phyloP scores from a whole-genome alignment of 2,113 vertebrate species.

The Lampris incognitus region DNA sequence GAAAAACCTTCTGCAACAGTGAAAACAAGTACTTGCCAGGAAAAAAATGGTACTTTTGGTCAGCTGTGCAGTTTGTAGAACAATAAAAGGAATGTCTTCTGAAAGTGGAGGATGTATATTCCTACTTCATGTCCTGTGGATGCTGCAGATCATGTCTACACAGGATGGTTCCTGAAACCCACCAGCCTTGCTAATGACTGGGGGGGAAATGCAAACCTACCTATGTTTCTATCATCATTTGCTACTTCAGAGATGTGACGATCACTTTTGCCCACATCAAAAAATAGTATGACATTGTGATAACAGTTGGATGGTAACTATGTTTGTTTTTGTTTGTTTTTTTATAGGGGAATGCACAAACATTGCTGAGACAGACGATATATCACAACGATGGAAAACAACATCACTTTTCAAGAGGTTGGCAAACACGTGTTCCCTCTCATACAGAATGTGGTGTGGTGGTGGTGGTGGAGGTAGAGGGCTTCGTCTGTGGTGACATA shows the following conservation, averaged over 20 bases:
- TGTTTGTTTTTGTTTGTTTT: slow-evolving; percentile 7
- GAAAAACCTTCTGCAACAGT: background rate
- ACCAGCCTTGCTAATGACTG: background rate
- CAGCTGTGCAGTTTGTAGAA: too few species aligned
- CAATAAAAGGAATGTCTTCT: too few species aligned
- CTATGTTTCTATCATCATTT: too few species aligned
- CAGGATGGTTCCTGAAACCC: background rate
- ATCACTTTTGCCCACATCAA: too few species aligned
- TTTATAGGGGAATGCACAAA: slow-evolving; percentile 69
- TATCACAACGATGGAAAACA: slow-evolving; percentile 76
- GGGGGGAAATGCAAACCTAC: background rate
- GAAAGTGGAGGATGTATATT: too few species aligned
- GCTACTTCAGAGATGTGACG: too few species aligned
- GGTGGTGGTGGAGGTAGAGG: too few species aligned
- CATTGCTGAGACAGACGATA: slow-evolving; percentile 57
- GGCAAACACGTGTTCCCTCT: slow-evolving; percentile 12
- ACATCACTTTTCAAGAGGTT: slow-evolving; percentile 75
- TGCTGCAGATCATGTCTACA: background rate
- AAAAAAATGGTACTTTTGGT: too few species aligned
- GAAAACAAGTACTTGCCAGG: background rate
- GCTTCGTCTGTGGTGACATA: too few species aligned
- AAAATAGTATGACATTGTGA: too few species aligned
- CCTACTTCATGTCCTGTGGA: background rate
- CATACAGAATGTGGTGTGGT: background rate
- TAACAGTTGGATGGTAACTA: too few species aligned